Base-by-base conservation (phyloP, 1,140 invertebrate genomes). In the Euura saliciscinereae region DNA sequence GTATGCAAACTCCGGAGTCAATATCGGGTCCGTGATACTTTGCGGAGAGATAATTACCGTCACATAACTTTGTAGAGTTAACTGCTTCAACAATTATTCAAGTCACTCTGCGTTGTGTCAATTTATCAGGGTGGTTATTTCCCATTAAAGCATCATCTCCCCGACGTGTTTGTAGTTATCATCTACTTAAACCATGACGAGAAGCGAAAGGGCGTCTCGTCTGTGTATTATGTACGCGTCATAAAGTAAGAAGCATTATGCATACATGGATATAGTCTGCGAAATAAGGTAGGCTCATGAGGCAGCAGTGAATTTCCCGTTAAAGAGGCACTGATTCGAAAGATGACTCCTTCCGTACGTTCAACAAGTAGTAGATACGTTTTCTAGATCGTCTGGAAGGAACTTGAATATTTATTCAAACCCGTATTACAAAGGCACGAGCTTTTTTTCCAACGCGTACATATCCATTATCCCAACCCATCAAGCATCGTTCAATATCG, bases 321-420 rank as follows among this genome's bases (percentile, higher is more conserved):
- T 59, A 6, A 59, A 59, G 51, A 59, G 51, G 51, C 51, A 59
- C 51, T 59, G 51, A 59, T 59, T 59, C 51, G 13, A 59, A 59
- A 59, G 51, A 59, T 59, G 51, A 59, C 51, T 59, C 51, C 8
- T 11, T 8, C 51, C 51, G 51, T n/a, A 11, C 8, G 51, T 59
- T 6, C 51, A 59, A 59, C 51, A 59, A 59, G 51, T 59, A 59
- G 51, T n/a, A 59, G 51, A 59, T 59, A 59, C 51, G 51, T 59
- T 59, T 59, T n/a, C 8, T n/a, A n/a, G 51, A 59, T 59, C 51
- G 51, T 59, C 10, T n/a, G 6, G 10, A 59, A 59, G 8, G 51
- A n/a, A n/a, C 51, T 6, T 11, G 51, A 59, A 59, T 59, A 59
- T 59, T 59, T 59, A 59, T 59, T n/a, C 51, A 6, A 59, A 59